These are phyloP conservation scores for Benitochromis conjunctus DNA, from an alignment of 2,113 vertebrate species.

Conservation along the genomic window DNA sequence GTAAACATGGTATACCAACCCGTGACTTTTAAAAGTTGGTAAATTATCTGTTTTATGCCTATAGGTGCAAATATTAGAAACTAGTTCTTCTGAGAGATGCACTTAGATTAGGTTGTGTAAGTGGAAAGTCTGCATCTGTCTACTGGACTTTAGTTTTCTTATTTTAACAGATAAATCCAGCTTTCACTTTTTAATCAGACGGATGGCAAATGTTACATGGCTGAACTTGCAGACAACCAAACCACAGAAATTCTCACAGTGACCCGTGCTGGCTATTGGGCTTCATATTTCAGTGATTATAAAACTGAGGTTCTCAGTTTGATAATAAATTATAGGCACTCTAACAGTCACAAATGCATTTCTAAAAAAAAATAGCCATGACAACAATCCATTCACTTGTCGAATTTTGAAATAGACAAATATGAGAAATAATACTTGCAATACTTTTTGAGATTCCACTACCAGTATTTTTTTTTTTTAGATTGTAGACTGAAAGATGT, in stretches of 20 bases:
- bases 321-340: accelerated
- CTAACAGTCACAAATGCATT: background rate
- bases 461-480: accelerated
- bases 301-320: background rate
- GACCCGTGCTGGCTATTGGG: background rate
- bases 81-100: background rate
- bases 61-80: background rate
- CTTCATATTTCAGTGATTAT: background rate
- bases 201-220: background rate
- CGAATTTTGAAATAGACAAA: background rate
- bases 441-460: accelerated
- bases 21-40: background rate
- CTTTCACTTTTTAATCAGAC: background rate
- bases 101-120: background rate
- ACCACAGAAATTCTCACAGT: background rate
- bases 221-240: background rate
- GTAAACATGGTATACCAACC: background rate
- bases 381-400: background rate
- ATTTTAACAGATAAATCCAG: background rate
- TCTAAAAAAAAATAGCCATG: background rate
- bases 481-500: background rate
- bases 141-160: background rate
- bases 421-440: background rate
- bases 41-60: background rate
- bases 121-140: background rate